These are phyloP conservation scores for Cyphomyrus discorhynchus DNA, from an alignment of 2,113 vertebrate genomes.

Conservation along the genomic window DNA sequence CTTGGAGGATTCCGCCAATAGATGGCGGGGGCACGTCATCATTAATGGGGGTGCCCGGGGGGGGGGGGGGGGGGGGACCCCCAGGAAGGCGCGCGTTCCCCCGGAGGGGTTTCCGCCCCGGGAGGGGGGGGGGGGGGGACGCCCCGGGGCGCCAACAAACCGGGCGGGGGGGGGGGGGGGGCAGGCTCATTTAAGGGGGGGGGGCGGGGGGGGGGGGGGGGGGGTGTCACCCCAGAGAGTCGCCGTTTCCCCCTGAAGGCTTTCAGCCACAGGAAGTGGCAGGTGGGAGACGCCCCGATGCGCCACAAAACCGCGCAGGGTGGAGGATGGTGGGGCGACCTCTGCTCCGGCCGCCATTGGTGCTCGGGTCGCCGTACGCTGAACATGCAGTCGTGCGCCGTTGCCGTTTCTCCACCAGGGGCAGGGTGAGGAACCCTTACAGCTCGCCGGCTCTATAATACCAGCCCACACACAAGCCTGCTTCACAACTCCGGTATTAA, in stretches of 20 bases:
- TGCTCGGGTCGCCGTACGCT: not conserved
- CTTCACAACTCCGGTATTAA: not conserved
- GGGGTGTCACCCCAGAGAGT: conserved; percentile 30
- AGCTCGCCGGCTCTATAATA: no score
- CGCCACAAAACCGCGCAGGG: not conserved
- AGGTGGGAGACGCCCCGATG: not conserved
- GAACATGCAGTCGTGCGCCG: not conserved
- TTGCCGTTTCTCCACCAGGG: not conserved
- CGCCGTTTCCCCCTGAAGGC: conserved; percentile 33
- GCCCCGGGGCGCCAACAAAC: no score
- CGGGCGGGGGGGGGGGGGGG: no score
- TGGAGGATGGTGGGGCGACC: not conserved
- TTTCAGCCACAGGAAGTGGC: not conserved
- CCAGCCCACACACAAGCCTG: not conserved
- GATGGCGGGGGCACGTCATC: conserved; percentile 23
- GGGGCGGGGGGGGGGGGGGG: not conserved
- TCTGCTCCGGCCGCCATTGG: not conserved
- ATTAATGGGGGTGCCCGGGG: conserved; percentile 26
- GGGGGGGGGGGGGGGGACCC: not conserved
- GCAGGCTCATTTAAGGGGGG: no score
- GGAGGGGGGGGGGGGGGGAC: no score
- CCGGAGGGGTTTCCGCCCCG: no score
- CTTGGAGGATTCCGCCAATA: conserved; percentile 50
- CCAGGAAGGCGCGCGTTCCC: no score
- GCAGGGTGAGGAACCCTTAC: not conserved